Base-by-base conservation (phyloP, 2,888 invertebrate species). In the Cistogaster globosa region DNA sequence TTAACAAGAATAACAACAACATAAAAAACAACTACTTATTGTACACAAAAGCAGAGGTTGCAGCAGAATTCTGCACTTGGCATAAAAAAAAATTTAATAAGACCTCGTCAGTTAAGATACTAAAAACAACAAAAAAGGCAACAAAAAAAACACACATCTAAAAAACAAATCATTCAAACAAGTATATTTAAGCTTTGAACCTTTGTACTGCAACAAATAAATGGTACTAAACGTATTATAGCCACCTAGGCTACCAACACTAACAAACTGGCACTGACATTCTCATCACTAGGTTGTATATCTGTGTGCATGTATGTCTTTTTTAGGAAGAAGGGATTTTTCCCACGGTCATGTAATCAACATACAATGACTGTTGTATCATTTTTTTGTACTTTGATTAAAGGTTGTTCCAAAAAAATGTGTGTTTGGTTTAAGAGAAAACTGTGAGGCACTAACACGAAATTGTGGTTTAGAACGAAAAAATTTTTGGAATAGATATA, bases 261-360 rank as follows among this genome's bases (percentile, higher is more conserved):
- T 14, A 22, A 12, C 6, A 57, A 18, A 68, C 38, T 72, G 71
- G 26, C 65, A 71, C 65, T 71, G 79, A 60, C 76, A 84, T 80
- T 84, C 76, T 62, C 76, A 67, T 67, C 60, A 76, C 53, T 11
- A 18, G 22, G 3, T 48, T 26, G 26, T 32, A 11, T 51, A 18
- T 53, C n/a, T 79, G 26, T 63, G 14, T 32, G 11, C 6, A 12
- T 20, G 63, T 57, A 14, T 18, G 51, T 26, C 20, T 57, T 71
- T 72, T 26, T 32, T 51, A 60, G 42, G 20, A 74, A 62, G 67
- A 80, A 76, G 63, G 18, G 48, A 58, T 57, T 51, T 71, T 84
- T 84, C 84, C 84, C 84, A 84, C 84, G 84, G 62, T 80, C 84
- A 72, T 55, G 76, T 76, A 76, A 75, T 79, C 78, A 75, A 75